Evolutionary conservation across 2,113 vertebrate genomes (phyloP), one percentile per base, ranked within the genome.

Genomic region (Aepyceros melampus): DNA sequence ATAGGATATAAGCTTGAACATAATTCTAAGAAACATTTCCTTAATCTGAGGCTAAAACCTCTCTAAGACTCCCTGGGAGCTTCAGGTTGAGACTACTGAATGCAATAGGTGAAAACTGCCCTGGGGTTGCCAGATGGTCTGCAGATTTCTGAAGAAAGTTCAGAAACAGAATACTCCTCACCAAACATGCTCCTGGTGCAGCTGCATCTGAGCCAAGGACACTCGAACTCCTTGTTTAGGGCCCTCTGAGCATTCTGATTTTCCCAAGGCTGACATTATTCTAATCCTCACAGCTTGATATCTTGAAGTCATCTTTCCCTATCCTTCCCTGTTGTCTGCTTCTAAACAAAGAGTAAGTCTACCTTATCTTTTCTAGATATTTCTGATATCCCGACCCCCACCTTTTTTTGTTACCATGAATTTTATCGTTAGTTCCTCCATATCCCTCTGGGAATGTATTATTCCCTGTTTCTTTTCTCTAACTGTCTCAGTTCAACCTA

Each of bases 191-290:
- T 33, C 58, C 56, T 55, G 33, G 2, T 43, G 9, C 40, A 79
- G 4, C 2, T 49, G 21, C 29, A 33, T 40, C 85, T 67, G 16
- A 45, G 47, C 76, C 3, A 51, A 62, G 13, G 58, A 11, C 53
- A 15, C 21, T 4, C 2, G 0, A 4, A 14, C 13, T n/a, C 4
- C 81, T n/a, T 31, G 1, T n/a, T 58, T 21, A 5, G 11, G 27
- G 23, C 23, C 15, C 43, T 29, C 33, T 87, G 47, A 86, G 31
- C 71, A 7, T 40, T 33, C 36, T 25, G 29, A 21, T 67, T 95
- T 89, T 25, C 40, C 36, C 53, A 40, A 7, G 36, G 6, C n/a
- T 58, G 33, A 17, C n/a, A n/a, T 85, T 49, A 60, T 36, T 87
- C 25, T 84, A 21, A 49, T 79, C 7, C 14, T 51, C 16, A 7